Percentiles rank a stretch among this genome's conserved stretches.
phyloP scores from a whole-genome alignment of 2,888 invertebrate species.

The Platerodrilus igneus region DNA sequence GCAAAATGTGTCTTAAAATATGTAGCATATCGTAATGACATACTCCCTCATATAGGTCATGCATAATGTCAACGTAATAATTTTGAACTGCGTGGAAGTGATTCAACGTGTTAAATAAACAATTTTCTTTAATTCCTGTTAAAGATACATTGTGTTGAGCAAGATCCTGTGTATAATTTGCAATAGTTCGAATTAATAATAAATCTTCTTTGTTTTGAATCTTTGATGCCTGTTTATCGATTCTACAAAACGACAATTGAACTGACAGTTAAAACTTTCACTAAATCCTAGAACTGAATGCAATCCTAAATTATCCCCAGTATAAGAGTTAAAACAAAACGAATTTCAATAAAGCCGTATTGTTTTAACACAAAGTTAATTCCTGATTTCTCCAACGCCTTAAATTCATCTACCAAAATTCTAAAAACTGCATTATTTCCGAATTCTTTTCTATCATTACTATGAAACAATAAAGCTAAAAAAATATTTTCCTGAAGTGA shows the following conservation, averaged over 20 bases:
- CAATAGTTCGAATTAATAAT: background rate
- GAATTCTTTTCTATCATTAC: conserved; percentile 11
- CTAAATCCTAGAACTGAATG: conserved; percentile 25
- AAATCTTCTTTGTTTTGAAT: background rate
- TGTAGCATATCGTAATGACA: conserved; percentile 5
- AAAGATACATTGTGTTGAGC: background rate
- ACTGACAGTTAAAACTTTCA: conserved; percentile 24
- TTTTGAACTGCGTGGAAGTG: conserved; percentile 20
- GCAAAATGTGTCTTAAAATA: background rate
- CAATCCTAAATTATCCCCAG: conserved; percentile 28
- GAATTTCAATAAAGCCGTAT: conserved; percentile 15
- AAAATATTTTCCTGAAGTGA: conserved; percentile 15
- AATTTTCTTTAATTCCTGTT: conserved; percentile 11
- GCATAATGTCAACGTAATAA: conserved; percentile 27
- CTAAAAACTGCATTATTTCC: conserved; percentile 13
- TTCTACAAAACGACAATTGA: conserved; percentile 25
- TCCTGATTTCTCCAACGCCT: conserved; percentile 20
- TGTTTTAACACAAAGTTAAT: too few species aligned
- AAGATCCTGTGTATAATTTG: conserved; percentile 6
- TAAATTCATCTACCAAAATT: conserved; percentile 20
- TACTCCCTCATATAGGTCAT: conserved; percentile 18
- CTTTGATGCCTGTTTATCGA: background rate
- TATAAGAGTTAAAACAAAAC: conserved; percentile 26
- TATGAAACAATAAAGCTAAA: conserved; percentile 13
- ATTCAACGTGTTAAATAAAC: conserved; percentile 10